These are phyloP conservation scores for Drosophila pectinifera DNA, from an alignment of 1,140 invertebrate genomes.

Conservation along the genomic window DNA sequence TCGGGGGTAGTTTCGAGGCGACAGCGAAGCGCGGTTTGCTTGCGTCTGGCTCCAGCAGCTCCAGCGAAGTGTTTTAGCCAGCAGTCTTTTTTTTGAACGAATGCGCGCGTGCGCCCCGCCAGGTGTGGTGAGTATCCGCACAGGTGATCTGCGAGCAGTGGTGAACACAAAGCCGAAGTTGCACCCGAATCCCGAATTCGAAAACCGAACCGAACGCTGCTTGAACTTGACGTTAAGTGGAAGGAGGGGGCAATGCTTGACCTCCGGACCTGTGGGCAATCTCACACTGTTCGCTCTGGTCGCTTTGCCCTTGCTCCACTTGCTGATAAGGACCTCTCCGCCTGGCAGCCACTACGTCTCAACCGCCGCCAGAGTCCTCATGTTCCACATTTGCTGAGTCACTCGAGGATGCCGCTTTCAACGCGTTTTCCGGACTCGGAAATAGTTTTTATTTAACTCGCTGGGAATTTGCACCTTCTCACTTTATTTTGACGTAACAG, in stretches of 20 bases:
- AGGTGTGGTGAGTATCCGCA: constrained; percentile 53
- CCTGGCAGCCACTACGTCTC: constrained; percentile 33
- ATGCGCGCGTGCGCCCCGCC: constrained; percentile 51
- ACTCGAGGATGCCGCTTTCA: background rate
- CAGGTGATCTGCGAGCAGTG: constrained; percentile 16
- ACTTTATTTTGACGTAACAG: constrained; percentile 76
- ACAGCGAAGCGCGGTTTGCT: constrained; percentile 67
- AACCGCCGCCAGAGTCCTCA: constrained; percentile 4
- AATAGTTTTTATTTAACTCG: constrained; percentile 51
- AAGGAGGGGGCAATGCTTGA: constrained; percentile 5
- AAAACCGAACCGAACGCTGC: constrained; percentile 9
- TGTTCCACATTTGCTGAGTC: constrained; percentile 5
- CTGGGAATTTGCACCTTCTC: constrained; percentile 40
- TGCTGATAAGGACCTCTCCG: constrained; percentile 6
- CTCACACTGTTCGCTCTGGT: constrained; percentile 5
- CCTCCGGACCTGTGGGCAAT: constrained; percentile 12
- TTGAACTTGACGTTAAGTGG: constrained; percentile 51
- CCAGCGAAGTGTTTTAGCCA: constrained; percentile 73
- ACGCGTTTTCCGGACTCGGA: background rate
- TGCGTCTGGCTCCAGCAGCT: constrained; percentile 79
- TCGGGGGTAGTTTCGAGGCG: constrained; percentile 28
- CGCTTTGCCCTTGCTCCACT: constrained; percentile 1
- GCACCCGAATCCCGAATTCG: background rate
- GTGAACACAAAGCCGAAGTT: constrained; percentile 22
- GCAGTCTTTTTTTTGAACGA: constrained; percentile 20